Base-by-base conservation (phyloP, 1,140 invertebrate species). In the Apolygus lucorum region DNA sequence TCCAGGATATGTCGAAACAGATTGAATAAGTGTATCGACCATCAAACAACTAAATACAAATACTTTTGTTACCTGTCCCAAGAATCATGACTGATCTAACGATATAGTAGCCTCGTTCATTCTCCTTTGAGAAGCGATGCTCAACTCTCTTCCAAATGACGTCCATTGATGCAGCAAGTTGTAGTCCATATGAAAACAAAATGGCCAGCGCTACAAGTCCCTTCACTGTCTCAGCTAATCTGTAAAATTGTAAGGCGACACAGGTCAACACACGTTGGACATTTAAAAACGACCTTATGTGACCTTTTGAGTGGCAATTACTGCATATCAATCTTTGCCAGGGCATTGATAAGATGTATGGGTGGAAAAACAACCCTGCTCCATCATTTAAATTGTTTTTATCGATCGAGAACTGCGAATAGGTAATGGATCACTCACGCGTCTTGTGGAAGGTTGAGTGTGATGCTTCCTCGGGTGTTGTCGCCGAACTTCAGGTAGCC, bases 141-240 rank as follows among this genome's bases (percentile, higher is more conserved):
- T 68, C 52, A 17, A 72, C 29, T 22, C 54, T 49, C 26, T 69
- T 67, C 73, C 73, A 74, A 13, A 73, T 68, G 17, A 74, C 70
- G 25, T 74, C 73, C 34, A 71, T 71, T 1, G 71, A 71, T 21
- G 70, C 73, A 24, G 72, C 68, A 27, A 74, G 27, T 66, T 98
- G 95, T 62, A 99, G 84, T 24, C 90, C 92, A 78, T 95, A 97
- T 0, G 92, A 92, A 76, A 93, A 90, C 76, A 90, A 95, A 4
- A 97, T 91, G 0, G 92, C 91, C 21, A 95, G 76, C 0, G 86
- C 90, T 76, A 97, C 94, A 29, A 93, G 80, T 28, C 96, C 80
- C 78, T 93, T 89, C 0, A 96, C 92, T 27, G 85, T 80, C 83
- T 94, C 88, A 27, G 92, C 91, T 8, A 90, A 82, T 75, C 92